Base-by-base conservation (phyloP, 2,797 vertebrate genomes). In the Ammospiza maritima region DNA sequence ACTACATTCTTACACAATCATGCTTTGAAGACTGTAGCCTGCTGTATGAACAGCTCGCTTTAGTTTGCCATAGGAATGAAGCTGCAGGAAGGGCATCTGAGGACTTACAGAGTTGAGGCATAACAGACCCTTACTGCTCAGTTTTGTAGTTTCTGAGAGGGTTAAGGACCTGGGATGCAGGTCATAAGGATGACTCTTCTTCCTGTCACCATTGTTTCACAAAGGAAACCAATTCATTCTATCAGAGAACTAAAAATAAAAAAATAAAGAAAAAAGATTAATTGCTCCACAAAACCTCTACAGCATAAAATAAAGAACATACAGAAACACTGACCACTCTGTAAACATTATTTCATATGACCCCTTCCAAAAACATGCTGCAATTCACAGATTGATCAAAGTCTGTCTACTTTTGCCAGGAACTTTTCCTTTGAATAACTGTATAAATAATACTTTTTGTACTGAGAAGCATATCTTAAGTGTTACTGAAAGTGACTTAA, bases 81-180 rank as follows among this genome's bases (percentile, higher is more conserved):
- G 25, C 9, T 75, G 12, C 25, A 18, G 16, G 1, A 0, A 48
- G 67, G 32, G 30, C 36, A 54, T 32, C 20, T 18, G 50, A 76
- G 56, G 16, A 45, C 14, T 36, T 64, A 18, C 0, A 4, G 36
- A 44, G 7, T 2, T 42, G 27, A 47, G 29, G 14, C 1, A 0
- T 32, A 71, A 45, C 18, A 25, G 42, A 3, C 1, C 14, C 9
- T 60, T 38, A 13, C 16, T 83, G 14, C 22, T 61, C 29, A 44
- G 23, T 21, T 71, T 34, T 80, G 30, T 22, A 22, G 7, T 30
- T 71, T 70, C 38, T 6, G 13, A 67, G 45, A 53, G n/a, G 16
- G 13, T 42, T n/a, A 83, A 57, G 12, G n/a, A 64, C 2, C 5
- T 53, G 10, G 11, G 17, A 32, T 5, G 1, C 44, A 82, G 30